These are phyloP conservation scores for Calephelis nemesis DNA, from an alignment of 1,140 invertebrate species.

Conservation along the genomic window DNA sequence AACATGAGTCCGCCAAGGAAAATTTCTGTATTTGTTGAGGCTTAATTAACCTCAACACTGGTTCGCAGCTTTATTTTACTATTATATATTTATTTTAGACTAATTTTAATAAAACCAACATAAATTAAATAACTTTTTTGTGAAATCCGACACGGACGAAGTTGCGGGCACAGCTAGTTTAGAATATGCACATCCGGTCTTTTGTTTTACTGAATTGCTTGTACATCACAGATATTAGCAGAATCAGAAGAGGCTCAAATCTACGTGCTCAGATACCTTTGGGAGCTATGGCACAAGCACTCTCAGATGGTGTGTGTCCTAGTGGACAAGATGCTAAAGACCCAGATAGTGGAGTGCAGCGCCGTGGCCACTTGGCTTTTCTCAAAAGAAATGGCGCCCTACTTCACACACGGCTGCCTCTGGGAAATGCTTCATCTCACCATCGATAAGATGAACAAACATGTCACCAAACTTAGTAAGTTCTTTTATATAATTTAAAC, in stretches of 20 bases:
- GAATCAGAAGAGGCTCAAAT: constrained; percentile 98
- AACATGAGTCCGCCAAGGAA: no score
- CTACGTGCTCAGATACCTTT: constrained; percentile 95
- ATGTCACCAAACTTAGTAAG: constrained; percentile 90
- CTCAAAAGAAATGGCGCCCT: constrained; percentile 95
- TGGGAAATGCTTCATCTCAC: constrained; percentile 98
- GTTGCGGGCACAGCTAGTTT: no score
- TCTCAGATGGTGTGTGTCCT: constrained; percentile 98
- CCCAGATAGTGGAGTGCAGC: constrained; percentile 97
- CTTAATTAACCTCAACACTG: no score
- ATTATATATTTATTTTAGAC: no score
- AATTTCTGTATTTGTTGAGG: no score
- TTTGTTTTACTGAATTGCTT: no score
- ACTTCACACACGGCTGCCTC: constrained; percentile 97
- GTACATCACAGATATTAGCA: constrained; percentile 84
- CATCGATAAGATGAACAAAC: constrained; percentile 97
- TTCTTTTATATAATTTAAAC: constrained; percentile 21
- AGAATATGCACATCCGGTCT: no score
- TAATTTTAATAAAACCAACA: no score
- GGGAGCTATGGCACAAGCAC: constrained; percentile 96
- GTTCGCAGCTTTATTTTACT: no score
- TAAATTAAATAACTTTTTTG: no score
- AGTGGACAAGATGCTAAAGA: constrained; percentile 98
- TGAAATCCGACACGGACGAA: no score
- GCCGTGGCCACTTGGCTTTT: constrained; percentile 99